A percentile compares a stretch with the other conserved stretches of the same genome.
Conservation (phyloP, 2,797 vertebrate genomes). For the Sebastes matsubarae region DNA sequence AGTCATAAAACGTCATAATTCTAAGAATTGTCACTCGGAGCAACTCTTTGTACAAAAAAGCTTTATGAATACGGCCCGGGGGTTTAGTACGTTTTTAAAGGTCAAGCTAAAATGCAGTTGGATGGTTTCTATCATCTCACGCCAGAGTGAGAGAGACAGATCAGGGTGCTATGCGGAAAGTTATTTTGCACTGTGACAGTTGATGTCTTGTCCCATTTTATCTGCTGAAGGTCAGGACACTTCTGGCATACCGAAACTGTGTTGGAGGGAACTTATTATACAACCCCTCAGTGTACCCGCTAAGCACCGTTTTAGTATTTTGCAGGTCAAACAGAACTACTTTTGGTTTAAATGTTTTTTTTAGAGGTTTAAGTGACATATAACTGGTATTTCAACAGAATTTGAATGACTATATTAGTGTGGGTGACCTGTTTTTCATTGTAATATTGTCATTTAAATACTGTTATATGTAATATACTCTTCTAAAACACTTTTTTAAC, state of each 20-base stretch:
- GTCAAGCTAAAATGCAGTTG: conserved; percentile 8
- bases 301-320: not conserved
- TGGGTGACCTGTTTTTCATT: not conserved
- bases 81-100: not conserved
- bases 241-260: not conserved
- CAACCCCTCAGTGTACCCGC: not conserved
- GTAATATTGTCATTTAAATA: not conserved
- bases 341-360: not conserved
- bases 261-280: not conserved
- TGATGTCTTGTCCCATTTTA: conserved; percentile 1
- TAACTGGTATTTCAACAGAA: not conserved
- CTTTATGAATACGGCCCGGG: not conserved
- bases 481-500: not conserved
- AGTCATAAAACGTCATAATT: too few species aligned
- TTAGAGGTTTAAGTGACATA: not conserved
- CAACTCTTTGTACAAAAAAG: too few species aligned
- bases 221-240: not conserved
- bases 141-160: not conserved
- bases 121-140: not conserved
- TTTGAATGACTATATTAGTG: not conserved
- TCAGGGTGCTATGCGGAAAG: not conserved
- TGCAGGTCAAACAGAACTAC: not conserved
- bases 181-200: conserved; percentile 2
- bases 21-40: too few species aligned
- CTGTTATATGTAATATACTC: not conserved